These are phyloP conservation scores for Drosophila lini DNA, from an alignment of 1,140 invertebrate species.

Conservation along the genomic window DNA sequence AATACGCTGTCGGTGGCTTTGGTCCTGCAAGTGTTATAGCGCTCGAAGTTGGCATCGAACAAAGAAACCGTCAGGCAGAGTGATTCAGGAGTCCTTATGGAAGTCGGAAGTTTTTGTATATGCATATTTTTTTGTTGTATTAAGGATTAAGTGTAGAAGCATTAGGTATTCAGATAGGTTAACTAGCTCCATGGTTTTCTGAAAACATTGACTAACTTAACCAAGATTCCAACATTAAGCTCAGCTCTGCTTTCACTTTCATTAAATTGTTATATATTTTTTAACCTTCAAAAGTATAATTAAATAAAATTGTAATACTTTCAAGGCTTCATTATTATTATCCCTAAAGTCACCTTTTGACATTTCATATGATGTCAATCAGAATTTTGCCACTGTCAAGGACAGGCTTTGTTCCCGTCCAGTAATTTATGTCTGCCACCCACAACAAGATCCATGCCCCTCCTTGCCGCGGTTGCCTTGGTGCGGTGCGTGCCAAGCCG, in stretches of 20 bases:
- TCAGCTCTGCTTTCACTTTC: too few relatives aligned
- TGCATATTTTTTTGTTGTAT: neutral
- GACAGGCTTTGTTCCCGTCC: conserved; percentile 47
- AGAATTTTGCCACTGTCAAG: conserved; percentile 58
- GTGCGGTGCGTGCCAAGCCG: conserved; percentile 66
- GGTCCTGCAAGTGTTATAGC: conserved; percentile 20
- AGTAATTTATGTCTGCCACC: conserved; percentile 64
- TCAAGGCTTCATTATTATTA: neutral
- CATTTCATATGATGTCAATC: conserved; percentile 38
- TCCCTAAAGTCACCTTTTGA: conserved; percentile 16
- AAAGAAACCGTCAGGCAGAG: conserved; percentile 21
- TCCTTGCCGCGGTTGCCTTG: conserved; percentile 32
- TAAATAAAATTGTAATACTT: too few relatives aligned
- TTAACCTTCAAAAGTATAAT: neutral
- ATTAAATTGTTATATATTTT: too few relatives aligned
- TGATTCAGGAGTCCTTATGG: neutral
- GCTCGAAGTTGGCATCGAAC: conserved; percentile 15
- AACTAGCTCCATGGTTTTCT: too few relatives aligned
- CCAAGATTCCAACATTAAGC: too few relatives aligned
- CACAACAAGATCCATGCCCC: neutral
- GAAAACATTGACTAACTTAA: too few relatives aligned
- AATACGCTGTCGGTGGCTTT: conserved; percentile 42
- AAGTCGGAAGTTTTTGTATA: neutral
- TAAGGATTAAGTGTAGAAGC: neutral
- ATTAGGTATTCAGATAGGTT: neutral